Conservation (phyloP, 2,888 invertebrate species). For the Poecilobothrus nobilitatus region DNA sequence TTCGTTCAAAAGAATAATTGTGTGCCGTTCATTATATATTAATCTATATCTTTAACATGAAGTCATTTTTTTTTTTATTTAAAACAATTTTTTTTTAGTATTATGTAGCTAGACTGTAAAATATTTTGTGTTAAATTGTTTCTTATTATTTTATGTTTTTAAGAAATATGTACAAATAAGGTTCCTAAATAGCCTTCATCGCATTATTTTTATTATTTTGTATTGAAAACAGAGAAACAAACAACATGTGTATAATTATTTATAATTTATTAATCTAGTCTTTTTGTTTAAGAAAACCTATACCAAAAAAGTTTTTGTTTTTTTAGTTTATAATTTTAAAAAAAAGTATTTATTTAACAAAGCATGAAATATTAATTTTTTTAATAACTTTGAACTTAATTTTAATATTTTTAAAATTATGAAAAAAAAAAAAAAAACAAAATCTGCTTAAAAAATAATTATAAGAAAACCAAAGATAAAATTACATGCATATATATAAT, state of each 20-base stretch:
- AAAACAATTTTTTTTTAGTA: background rate
- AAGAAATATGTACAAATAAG: constrained; percentile 1
- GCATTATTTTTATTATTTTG: background rate
- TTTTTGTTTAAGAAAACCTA: background rate
- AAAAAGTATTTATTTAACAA: background rate
- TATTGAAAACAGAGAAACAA: background rate
- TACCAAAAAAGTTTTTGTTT: background rate
- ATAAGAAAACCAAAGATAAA: background rate
- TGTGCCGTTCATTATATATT: background rate
- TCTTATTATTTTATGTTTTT: background rate
- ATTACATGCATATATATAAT: background rate
- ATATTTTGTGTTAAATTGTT: background rate
- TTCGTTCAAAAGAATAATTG: background rate
- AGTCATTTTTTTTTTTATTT: background rate
- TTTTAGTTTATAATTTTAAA: background rate
- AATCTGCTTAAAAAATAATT: background rate
- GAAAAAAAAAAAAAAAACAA: background rate
- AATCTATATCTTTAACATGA: background rate
- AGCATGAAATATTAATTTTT: background rate
- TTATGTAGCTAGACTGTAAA: background rate
- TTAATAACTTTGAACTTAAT: background rate
- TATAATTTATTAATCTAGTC: background rate
- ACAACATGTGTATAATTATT: background rate
- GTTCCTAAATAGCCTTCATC: background rate
- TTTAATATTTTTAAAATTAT: background rate